Base-by-base conservation (phyloP, 53 echinoderm and acorn worm genomes). In the Holothuria scabra region DNA sequence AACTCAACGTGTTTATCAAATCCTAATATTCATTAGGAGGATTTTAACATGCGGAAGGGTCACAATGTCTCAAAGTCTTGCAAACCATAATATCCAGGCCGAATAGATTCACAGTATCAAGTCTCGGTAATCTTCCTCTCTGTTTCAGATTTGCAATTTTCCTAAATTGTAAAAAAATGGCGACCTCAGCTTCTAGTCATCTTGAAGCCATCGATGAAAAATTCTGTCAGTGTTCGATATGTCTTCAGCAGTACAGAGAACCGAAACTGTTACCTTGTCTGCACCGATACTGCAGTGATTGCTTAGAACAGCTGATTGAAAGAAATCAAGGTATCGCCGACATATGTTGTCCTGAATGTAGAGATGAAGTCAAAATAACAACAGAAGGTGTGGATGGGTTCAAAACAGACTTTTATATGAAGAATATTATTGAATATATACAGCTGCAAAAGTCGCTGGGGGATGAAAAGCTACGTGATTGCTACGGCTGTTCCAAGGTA, bases 371-470 rank as follows among this genome's bases (percentile, higher is more conserved):
- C 44, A 23, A 2, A 10, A 52, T 76, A 49, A 28, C 55, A 29
- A 52, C 49, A 24, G 55, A 52, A n/a, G 76, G 76, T 55, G 30
- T 56, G 5, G 56, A 52, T 38, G 76, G 76, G 2, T 76, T 76
- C 28, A 76, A 76, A 55, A 76, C 76, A 24, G 76, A 76, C 76
- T 21, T n/a, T 28, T 29, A 55, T 25, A 76, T 76, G 76, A 26
- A 76, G 56, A 9, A 29, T 3, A 76, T 76, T 8, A 29, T 76
- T 12, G 22, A 44, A 10, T 76, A 49, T 29, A 46, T 55, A 29
- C 8, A 76, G 21, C 10, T 76, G 25, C 76, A 76, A 35, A 8
- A 76, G 7, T 12, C 31, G 10, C 26, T 76, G 24, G 26, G 5
- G 4, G 11, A 22, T 22, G 28, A 55, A 26, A 28, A 52, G 55